phyloP scores from a whole-genome alignment of 2,797 vertebrate genomes.

The Sebastes iracundus region DNA sequence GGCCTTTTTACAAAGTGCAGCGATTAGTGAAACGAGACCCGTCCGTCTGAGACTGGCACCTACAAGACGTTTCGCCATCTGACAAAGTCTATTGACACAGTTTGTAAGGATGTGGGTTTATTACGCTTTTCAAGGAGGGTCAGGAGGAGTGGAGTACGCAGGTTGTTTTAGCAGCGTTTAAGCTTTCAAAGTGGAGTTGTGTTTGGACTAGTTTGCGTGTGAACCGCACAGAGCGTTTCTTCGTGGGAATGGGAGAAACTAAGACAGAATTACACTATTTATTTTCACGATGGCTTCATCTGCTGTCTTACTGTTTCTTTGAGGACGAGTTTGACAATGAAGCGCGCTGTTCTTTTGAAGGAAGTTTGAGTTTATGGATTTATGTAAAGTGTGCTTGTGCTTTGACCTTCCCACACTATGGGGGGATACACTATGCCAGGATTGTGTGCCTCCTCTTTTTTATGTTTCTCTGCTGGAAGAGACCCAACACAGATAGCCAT shows the following conservation, averaged over 20 bases:
- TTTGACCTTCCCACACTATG: slow-evolving; percentile 57
- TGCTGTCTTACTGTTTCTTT: slow-evolving; percentile 28
- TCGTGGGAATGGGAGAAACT: slow-evolving; percentile 41
- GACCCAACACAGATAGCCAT: slow-evolving; percentile 54
- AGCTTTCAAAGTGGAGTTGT: slow-evolving; percentile 50
- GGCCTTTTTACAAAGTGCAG: slow-evolving; percentile 28
- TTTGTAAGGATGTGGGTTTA: slow-evolving; percentile 16
- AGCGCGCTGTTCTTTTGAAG: slow-evolving; percentile 43
- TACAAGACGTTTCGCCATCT: not conserved
- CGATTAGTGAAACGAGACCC: slow-evolving; percentile 35
- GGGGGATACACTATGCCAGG: slow-evolving; percentile 13
- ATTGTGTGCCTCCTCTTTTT: slow-evolving; percentile 51
- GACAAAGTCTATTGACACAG: slow-evolving; percentile 6
- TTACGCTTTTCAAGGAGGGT: slow-evolving; percentile 19
- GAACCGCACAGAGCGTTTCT: slow-evolving; percentile 19
- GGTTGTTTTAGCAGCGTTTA: slow-evolving; percentile 52
- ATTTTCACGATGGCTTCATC: slow-evolving; percentile 35
- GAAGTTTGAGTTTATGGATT: slow-evolving; percentile 52
- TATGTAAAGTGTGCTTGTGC: slow-evolving; percentile 59
- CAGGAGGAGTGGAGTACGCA: slow-evolving; percentile 1
- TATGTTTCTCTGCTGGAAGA: slow-evolving; percentile 41
- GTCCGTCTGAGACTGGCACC: slow-evolving; percentile 3
- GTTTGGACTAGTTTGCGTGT: slow-evolving; percentile 51
- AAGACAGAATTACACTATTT: slow-evolving; percentile 43
- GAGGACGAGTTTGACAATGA: slow-evolving; percentile 12